Evolutionary conservation across 2,797 vertebrate species (phyloP), one percentile per base, ranked within the genome.

Genomic region (Meriones psammophilus): DNA sequence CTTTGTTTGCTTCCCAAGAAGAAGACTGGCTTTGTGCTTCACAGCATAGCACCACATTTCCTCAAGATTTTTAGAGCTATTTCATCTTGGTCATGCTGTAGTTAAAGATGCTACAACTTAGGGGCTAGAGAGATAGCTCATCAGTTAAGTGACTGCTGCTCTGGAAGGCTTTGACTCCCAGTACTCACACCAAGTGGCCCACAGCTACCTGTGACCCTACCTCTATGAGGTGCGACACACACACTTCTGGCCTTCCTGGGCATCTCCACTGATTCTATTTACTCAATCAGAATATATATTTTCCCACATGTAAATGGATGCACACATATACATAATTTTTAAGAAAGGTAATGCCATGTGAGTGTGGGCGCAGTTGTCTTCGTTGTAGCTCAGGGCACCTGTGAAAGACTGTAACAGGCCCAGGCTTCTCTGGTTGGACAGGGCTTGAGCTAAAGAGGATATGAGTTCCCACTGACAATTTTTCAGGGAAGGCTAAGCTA

Each of bases 401-500:
- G 54, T n/a, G 17, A 85, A 84, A 91, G 56, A 4, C 28, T 15
- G 2, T 39, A 30, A 64, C 68, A 66, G 74, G 76, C 64, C 71
- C 5, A 10, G 46, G 15, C 14, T 87, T 92, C 60, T 22, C 60
- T 4, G 0, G 8, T 77, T 91, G 33, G 5, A 36, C 46, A n/a
- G 20, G 22, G 39, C 30, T 69, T 64, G 79, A 88, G 42, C 20
- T 9, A 18, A 74, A 60, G 28, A 62, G 36, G 7, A 66, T 30
- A 17, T 30, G 42, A 20, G 15, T 64, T 46, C 42, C 39, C 60
- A 20, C 42, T 42, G 62, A 46, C 60, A 66, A 15, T 92, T 42
- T 13, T 66, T 94, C 62, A 20, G 54, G 71, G 94, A 92, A 78
- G 76, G 18, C 86, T 84, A 69, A 89, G 76, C 58, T 89, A 81